These are phyloP conservation scores for Epinotia brunnichana DNA, from an alignment of 2,888 invertebrate species.

Conservation along the genomic window DNA sequence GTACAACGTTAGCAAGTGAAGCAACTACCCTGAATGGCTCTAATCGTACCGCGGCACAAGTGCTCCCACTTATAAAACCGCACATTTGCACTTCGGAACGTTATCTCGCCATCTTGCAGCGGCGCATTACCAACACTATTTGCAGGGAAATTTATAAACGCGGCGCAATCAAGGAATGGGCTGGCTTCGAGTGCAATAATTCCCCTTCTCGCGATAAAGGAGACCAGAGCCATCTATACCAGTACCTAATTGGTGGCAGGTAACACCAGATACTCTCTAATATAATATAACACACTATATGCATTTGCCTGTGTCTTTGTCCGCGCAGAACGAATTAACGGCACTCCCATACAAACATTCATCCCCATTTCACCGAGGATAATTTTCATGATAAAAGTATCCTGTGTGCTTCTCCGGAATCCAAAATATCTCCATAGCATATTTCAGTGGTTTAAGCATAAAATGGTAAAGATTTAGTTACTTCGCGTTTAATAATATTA, in stretches of 20 bases:
- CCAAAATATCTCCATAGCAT: no score
- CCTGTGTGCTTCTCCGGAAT: no score
- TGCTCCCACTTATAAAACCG: slow-evolving; percentile 48
- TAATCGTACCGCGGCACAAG: slow-evolving; percentile 38
- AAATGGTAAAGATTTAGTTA: neutral
- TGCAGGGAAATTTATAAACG: slow-evolving; percentile 40
- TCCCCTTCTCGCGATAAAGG: slow-evolving; percentile 10
- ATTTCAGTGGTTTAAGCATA: neutral
- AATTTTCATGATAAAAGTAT: no score
- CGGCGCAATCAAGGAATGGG: slow-evolving; percentile 29
- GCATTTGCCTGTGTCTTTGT: neutral
- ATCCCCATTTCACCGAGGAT: no score
- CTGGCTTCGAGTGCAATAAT: slow-evolving; percentile 17
- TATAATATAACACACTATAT: neutral
- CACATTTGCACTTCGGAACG: slow-evolving; percentile 47
- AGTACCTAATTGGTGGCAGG: slow-evolving; percentile 17
- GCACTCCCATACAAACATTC: no score
- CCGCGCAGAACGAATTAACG: neutral
- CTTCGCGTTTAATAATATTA: no score
- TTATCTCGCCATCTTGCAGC: slow-evolving; percentile 49
- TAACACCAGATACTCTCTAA: neutral
- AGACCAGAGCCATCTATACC: slow-evolving; percentile 3
- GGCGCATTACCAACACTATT: slow-evolving; percentile 43
- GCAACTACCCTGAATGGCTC: slow-evolving; percentile 21
- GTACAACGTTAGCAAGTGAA: slow-evolving; percentile 29